These are phyloP conservation scores for Hemiprocne comata DNA, from an alignment of 2,113 vertebrate species.

Conservation along the genomic window DNA sequence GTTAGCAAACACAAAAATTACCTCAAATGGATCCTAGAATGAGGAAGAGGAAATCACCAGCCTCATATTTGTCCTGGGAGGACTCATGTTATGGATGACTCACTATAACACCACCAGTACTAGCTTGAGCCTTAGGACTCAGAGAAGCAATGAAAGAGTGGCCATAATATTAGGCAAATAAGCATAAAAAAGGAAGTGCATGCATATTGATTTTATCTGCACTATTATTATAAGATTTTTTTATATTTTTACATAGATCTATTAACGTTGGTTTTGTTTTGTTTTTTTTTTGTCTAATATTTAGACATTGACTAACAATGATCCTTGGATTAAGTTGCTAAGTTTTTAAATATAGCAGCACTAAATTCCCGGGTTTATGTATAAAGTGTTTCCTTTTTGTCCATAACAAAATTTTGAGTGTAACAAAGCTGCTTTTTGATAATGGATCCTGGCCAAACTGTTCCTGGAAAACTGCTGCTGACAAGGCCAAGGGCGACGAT, in stretches of 20 bases:
- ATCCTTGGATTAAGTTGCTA: neutral
- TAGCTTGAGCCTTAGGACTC: neutral
- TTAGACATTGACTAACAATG: neutral
- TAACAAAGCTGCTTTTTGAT: neutral
- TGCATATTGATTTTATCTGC: neutral
- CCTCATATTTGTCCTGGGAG: neutral
- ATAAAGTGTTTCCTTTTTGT: neutral
- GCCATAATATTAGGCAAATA: neutral
- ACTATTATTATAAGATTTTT: neutral
- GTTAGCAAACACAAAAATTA: neutral
- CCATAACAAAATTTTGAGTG: neutral
- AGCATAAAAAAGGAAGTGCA: neutral
- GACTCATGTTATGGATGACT: too few relatives aligned
- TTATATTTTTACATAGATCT: neutral
- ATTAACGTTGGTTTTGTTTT: neutral
- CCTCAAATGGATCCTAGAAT: neutral
- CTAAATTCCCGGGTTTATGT: neutral
- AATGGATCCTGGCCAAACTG: neutral
- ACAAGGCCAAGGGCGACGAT: neutral
- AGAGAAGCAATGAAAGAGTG: neutral
- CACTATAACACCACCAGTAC: neutral
- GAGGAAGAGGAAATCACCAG: neutral
- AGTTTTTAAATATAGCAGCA: neutral
- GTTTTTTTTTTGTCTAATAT: neutral
- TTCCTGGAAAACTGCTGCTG: neutral